phyloP scores from a whole-genome alignment of 2,113 vertebrate genomes.

The Asarcornis scutulata region DNA sequence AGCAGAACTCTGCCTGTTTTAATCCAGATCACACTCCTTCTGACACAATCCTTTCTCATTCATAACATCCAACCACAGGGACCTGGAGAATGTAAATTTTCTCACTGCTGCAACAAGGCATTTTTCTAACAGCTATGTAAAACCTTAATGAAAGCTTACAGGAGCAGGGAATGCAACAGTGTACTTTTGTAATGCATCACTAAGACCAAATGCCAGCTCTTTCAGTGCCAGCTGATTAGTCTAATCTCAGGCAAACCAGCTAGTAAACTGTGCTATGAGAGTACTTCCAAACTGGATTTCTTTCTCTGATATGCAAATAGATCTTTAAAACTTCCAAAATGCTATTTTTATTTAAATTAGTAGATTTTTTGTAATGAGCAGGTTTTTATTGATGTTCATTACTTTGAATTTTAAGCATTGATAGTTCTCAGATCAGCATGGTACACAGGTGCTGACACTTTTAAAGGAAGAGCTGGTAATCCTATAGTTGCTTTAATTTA shows the following conservation, averaged over 20 bases:
- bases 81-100: background rate
- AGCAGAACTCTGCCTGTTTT: background rate
- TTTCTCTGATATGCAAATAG: background rate
- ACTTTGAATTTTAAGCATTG: background rate
- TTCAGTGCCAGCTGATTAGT: background rate
- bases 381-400: background rate
- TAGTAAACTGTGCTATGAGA: background rate
- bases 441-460: background rate
- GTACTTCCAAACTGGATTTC: constrained; percentile 3
- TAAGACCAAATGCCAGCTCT: constrained; percentile 28
- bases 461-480: background rate
- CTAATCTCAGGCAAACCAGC: constrained; percentile 47
- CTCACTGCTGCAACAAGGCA: background rate
- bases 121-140: constrained; percentile 1
- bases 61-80: background rate
- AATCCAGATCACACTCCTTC: background rate
- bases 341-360: background rate
- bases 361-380: background rate
- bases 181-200: constrained; percentile 3
- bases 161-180: background rate
- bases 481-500: background rate
- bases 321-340: background rate
- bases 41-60: background rate
- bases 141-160: constrained; percentile 42
- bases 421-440: background rate